Evolutionary conservation across 2,888 invertebrate genomes (phyloP).

Genomic region (Mimachlamys varia): DNA sequence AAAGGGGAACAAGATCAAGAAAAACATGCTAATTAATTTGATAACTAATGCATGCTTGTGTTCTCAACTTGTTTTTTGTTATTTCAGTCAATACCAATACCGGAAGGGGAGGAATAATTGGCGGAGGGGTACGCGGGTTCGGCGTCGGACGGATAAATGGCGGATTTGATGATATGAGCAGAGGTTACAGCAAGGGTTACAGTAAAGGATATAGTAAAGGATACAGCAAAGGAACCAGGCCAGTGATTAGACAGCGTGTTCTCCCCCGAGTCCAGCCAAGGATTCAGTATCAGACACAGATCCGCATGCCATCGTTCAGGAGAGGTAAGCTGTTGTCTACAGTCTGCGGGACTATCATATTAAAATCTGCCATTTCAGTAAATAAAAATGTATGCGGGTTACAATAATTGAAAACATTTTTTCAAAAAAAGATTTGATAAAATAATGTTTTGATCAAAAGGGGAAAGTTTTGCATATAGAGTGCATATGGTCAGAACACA

Average conservation of each 20-base stretch:
- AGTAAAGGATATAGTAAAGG: neutral
- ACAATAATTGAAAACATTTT: no score
- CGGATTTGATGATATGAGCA: constrained; percentile 15
- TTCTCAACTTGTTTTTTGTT: neutral
- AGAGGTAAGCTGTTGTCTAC: neutral
- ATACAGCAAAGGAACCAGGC: neutral
- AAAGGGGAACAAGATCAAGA: no score
- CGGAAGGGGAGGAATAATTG: neutral
- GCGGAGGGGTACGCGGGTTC: neutral
- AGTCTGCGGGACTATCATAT: no score
- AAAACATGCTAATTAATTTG: no score
- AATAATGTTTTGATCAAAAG: no score
- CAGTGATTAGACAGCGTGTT: neutral
- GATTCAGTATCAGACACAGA: neutral
- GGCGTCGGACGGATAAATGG: neutral
- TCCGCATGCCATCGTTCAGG: neutral
- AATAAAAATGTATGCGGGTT: no score
- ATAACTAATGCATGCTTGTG: no score
- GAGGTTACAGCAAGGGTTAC: neutral
- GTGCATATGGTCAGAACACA: no score
- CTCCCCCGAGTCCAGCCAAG: constrained; percentile 14
- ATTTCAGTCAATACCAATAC: neutral
- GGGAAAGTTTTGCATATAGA: no score
- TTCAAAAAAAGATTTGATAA: no score
- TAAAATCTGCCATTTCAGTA: no score